Evolutionary conservation across 2,888 invertebrate genomes (phyloP), one percentile per base, ranked within the genome.

Genomic region (Apocheima hispidaria): DNA sequence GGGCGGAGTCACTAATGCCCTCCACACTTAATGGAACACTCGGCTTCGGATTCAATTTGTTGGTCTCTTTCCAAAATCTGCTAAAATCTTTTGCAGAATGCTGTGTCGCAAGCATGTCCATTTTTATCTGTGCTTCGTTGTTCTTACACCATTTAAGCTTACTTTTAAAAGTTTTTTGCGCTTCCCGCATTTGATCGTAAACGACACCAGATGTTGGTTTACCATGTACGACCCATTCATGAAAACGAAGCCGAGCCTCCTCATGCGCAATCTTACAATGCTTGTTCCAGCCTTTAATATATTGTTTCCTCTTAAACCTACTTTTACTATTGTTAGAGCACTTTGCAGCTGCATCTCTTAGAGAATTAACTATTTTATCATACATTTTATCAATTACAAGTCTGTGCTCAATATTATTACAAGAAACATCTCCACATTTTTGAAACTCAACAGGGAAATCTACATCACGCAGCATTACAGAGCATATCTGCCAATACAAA

Each of bases 371-470:
- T 14, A 44, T 44, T 28, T 28, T 44, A 26, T 28, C 14, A 26
- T 44, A 44, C 26, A 44, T 14, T 21, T 16, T 7, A 6, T 28
- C 44, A 14, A 44, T 44, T 1, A 16, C 7, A 14, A 6, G 2
- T 26, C 7, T 28, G 5, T 28, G 23, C 1, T 16, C 6, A 16
- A 14, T 1, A 28, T 44, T 44, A 14, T 23, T 16, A 44, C 44
- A 44, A 3, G 9, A 14, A 7, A 16, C 16, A 14, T 28, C 44
- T 1, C 21, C 14, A n/a, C n/a, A n/a, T n/a, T n/a, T n/a, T n/a
- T n/a, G n/a, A n/a, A n/a, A n/a, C n/a, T n/a, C n/a, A n/a, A 44
- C 44, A 44, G 28, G 23, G 16, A 44, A 44, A 28, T 44, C 44
- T 14, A 44, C 5, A 2, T 18, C 41, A 6, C 26, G 23, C n/a